Conservation (phyloP, 2,888 invertebrate genomes). For the Caenorhabditis sulstoni region DNA sequence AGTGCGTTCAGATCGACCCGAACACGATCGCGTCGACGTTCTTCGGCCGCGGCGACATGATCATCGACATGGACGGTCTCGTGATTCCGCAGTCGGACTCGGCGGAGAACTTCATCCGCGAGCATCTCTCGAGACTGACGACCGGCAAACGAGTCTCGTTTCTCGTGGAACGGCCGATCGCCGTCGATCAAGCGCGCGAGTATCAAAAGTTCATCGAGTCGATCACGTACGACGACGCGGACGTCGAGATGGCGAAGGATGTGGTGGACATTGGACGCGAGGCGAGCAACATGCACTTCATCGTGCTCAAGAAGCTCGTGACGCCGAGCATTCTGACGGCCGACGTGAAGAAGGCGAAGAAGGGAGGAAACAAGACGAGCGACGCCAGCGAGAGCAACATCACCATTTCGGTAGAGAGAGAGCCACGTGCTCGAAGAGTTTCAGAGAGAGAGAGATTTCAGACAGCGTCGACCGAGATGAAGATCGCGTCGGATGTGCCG, state of each 20-base stretch:
- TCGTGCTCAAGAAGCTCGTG: constrained; percentile 43
- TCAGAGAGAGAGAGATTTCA: neutral
- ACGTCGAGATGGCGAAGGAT: constrained; percentile 44
- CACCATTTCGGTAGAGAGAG: constrained; percentile 38
- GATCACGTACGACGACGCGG: constrained; percentile 3
- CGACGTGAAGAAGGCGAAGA: constrained; percentile 24
- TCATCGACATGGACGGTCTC: constrained; percentile 40
- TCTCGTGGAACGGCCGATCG: constrained; percentile 42
- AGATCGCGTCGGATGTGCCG: constrained; percentile 45
- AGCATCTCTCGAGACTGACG: constrained; percentile 26
- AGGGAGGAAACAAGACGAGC: constrained; percentile 9
- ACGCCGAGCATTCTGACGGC: constrained; percentile 50
- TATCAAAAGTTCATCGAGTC: constrained; percentile 18
- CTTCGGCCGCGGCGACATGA: constrained; percentile 41
- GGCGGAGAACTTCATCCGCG: constrained; percentile 35
- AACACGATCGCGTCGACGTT: constrained; percentile 18
- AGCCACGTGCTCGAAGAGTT: neutral
- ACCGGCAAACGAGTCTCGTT: constrained; percentile 15
- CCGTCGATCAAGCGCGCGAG: neutral
- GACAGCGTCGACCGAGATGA: constrained; percentile 54
- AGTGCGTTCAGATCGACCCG: constrained; percentile 13
- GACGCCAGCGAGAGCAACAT: constrained; percentile 18
- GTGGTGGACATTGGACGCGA: constrained; percentile 46
- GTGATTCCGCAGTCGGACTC: constrained; percentile 18
- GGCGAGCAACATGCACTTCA: constrained; percentile 48